A percentile compares a stretch with the other conserved stretches of the same genome.
Conservation (phyloP, 2,113 vertebrate genomes). For the Pituophis catenifer region DNA sequence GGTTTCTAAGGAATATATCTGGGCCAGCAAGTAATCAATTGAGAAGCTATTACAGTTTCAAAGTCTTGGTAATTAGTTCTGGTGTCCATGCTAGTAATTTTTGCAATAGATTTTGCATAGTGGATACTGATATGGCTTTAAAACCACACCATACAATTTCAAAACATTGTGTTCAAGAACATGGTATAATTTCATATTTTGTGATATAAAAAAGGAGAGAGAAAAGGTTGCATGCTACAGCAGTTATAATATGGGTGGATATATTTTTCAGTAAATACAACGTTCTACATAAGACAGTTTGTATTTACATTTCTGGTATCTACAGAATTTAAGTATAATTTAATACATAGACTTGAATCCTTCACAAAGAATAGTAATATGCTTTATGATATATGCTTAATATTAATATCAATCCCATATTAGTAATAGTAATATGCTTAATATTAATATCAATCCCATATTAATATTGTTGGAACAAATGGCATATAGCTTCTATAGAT, state of each 20-base stretch:
- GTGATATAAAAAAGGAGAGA: slow-evolving; percentile 30
- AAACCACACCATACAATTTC: background rate
- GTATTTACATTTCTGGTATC: slow-evolving; percentile 41
- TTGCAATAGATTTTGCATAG: background rate
- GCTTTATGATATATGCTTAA: no score
- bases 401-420: no score
- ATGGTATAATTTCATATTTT: slow-evolving; percentile 42
- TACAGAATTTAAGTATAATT: background rate
- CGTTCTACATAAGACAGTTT: slow-evolving; percentile 45
- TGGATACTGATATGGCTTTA: background rate
- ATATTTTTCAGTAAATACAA: slow-evolving; percentile 61
- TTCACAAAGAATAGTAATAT: background rate
- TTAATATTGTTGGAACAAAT: background rate
- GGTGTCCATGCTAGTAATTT: background rate
- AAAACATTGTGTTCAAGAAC: background rate
- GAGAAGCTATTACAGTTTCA: slow-evolving; percentile 27
- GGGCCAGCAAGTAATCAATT: slow-evolving; percentile 12
- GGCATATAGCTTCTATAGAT: background rate
- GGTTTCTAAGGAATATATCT: slow-evolving; percentile 31
- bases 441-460: no score
- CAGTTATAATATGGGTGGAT: slow-evolving; percentile 60
- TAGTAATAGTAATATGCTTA: no score
- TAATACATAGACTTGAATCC: background rate
- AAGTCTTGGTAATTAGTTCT: background rate
- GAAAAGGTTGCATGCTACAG: slow-evolving; percentile 9